These are phyloP conservation scores for Melanotaenia nigrans DNA, from an alignment of 2,797 vertebrate species.

Conservation along the genomic window DNA sequence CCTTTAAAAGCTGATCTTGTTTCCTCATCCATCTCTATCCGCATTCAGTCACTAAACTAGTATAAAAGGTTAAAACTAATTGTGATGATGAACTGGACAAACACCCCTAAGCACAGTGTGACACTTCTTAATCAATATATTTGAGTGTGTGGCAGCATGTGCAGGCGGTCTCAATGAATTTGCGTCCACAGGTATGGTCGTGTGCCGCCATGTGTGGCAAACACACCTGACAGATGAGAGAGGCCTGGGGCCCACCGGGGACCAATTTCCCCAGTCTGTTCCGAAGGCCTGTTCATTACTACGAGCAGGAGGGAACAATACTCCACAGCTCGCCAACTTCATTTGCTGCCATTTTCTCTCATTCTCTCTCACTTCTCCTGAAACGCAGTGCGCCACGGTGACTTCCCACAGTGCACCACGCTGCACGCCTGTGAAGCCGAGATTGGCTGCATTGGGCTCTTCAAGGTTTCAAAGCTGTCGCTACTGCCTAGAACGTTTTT, in stretches of 20 bases:
- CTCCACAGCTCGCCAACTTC: constrained; percentile 67
- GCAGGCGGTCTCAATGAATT: constrained; percentile 16
- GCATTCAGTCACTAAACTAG: constrained; percentile 18
- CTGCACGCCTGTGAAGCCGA: constrained; percentile 61
- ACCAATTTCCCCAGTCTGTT: constrained; percentile 73
- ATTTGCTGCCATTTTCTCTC: constrained; percentile 75
- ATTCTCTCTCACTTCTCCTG: constrained; percentile 37
- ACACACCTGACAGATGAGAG: constrained; percentile 65
- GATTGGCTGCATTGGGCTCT: constrained; percentile 72
- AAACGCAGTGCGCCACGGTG: constrained; percentile 39
- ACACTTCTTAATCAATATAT: constrained; percentile 8
- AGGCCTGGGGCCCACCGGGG: constrained; percentile 49
- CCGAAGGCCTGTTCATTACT: constrained; percentile 74
- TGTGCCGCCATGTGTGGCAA: constrained; percentile 19
- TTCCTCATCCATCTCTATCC: constrained; percentile 50
- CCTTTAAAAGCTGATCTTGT: background rate
- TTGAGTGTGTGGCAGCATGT: background rate
- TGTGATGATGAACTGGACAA: constrained; percentile 19
- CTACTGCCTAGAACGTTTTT: constrained; percentile 60
- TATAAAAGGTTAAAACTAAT: constrained; percentile 21
- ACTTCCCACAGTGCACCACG: constrained; percentile 68
- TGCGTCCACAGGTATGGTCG: constrained; percentile 13
- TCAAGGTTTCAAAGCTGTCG: constrained; percentile 66
- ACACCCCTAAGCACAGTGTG: constrained; percentile 1
- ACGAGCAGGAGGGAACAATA: constrained; percentile 72